These are phyloP conservation scores for Pseudois nayaur DNA, from an alignment of 2,113 vertebrate species.

Conservation along the genomic window DNA sequence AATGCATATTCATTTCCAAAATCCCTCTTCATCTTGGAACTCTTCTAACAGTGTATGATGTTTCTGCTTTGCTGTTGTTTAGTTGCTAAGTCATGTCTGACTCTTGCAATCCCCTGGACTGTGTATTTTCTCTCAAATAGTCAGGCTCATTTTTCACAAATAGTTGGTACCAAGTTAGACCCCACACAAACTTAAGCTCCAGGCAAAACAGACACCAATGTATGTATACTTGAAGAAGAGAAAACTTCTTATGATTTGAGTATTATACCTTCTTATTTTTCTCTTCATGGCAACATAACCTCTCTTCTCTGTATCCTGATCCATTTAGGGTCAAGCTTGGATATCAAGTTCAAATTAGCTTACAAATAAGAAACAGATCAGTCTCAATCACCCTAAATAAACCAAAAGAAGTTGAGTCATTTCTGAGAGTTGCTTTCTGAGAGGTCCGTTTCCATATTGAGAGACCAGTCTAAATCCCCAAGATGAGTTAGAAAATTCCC, in stretches of 20 bases:
- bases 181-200: not conserved
- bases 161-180: not conserved
- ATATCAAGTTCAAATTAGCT: not conserved
- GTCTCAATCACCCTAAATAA: not conserved
- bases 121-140: not conserved
- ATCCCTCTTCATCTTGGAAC: not conserved
- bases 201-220: not conserved
- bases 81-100: not conserved
- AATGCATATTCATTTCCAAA: not conserved
- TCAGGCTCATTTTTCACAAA: not conserved
- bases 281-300: not conserved
- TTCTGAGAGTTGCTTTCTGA: not conserved
- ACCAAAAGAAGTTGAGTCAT: not conserved
- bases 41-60: not conserved
- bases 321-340: not conserved
- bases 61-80: not conserved
- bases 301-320: not conserved
- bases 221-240: not conserved
- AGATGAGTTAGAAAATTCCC: not conserved
- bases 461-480: not conserved
- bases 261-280: not conserved
- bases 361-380: not conserved
- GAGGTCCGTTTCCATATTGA: not conserved
- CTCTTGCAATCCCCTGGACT: not conserved
- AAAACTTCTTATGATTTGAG: not conserved